These are phyloP conservation scores for Garra rufa DNA, from an alignment of 2,113 vertebrate species.

Conservation along the genomic window DNA sequence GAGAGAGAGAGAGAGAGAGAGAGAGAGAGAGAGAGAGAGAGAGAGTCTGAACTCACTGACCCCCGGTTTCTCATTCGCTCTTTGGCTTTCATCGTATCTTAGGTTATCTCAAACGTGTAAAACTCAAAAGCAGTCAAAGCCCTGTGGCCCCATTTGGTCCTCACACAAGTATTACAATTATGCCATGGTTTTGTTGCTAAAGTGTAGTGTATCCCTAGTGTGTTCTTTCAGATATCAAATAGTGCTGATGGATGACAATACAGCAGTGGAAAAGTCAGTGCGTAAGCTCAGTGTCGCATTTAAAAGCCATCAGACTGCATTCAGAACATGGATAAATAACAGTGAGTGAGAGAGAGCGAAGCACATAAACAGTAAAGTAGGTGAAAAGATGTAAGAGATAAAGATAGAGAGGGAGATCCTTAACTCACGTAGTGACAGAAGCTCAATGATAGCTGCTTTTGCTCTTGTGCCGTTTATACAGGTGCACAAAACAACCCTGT, in stretches of 20 bases:
- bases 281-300: too few relatives aligned
- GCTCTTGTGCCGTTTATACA: slow-evolving; percentile 57
- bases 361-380: not conserved
- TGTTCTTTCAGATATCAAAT: not conserved
- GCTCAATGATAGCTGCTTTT: slow-evolving; percentile 57
- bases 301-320: not conserved
- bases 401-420: not conserved
- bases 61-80: not conserved
- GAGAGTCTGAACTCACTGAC: slow-evolving; percentile 10
- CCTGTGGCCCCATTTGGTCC: not conserved
- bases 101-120: not conserved
- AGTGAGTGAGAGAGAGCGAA: not conserved
- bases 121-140: not conserved
- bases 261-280: not conserved
- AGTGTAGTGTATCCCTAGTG: too few relatives aligned
- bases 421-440: slow-evolving; percentile 33
- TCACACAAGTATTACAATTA: not conserved
- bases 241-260: not conserved
- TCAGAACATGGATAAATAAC: not conserved
- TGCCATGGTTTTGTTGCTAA: not conserved
- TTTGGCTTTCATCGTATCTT: not conserved
- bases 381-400: not conserved
- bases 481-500: slow-evolving; percentile 48
- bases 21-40: too few relatives aligned
- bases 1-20: too few relatives aligned